phyloP scores from a whole-genome alignment of 2,888 invertebrate species.

The Resseliella maxima region DNA sequence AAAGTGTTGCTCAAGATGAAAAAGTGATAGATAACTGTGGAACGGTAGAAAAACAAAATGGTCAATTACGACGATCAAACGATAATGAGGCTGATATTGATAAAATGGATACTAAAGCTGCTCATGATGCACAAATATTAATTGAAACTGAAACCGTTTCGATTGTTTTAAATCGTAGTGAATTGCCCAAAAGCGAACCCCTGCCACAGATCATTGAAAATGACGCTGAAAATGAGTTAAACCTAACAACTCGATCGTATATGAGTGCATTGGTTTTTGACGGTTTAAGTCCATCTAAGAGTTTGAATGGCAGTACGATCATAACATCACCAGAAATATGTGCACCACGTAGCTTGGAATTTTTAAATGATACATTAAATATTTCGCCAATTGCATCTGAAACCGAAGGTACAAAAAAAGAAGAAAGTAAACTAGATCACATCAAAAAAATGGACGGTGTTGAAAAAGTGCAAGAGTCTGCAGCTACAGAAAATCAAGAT shows the following conservation, averaged over 20 bases:
- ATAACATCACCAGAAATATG: constrained; percentile 68
- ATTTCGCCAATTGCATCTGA: constrained; percentile 71
- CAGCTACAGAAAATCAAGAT: not conserved
- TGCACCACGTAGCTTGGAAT: constrained; percentile 69
- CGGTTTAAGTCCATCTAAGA: not conserved
- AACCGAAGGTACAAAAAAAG: not conserved
- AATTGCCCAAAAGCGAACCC: not conserved
- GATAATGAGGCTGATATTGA: not conserved
- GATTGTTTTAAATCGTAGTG: not conserved
- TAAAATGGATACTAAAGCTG: not conserved
- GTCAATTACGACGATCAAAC: not conserved
- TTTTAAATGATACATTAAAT: constrained; percentile 71
- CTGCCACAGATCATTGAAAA: not conserved
- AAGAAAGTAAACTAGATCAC: not conserved
- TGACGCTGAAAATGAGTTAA: not conserved
- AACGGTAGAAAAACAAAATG: not conserved
- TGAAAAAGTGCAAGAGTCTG: not conserved
- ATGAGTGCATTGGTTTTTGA: constrained; percentile 48
- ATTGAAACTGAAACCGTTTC: not conserved
- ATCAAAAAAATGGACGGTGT: not conserved
- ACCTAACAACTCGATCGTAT: not conserved
- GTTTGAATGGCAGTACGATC: constrained; percentile 58
- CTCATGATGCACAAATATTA: not conserved
- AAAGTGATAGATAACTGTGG: not conserved
- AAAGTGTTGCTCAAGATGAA: not conserved